Conservation (phyloP, 2,888 invertebrate species). For the Griposia aprilina region DNA sequence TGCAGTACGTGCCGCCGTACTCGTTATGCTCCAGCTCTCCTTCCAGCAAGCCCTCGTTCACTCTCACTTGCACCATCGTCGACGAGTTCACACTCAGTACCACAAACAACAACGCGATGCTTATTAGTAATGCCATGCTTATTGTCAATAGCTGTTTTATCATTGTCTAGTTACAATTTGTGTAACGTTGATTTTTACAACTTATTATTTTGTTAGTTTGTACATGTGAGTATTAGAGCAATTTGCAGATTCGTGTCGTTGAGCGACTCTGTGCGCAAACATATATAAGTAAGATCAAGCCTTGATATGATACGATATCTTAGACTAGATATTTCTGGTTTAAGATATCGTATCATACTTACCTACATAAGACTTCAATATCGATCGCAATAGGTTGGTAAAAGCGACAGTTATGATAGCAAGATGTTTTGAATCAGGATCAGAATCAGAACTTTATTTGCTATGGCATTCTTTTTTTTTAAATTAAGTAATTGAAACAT, state of each 20-base stretch:
- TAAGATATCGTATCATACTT: constrained; percentile 13
- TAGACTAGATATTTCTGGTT: not conserved
- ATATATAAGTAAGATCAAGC: not conserved
- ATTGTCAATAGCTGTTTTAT: not conserved
- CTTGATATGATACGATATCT: too few relatives aligned
- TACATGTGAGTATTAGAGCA: not conserved
- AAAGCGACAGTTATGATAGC: not conserved
- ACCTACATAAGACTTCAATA: too few relatives aligned
- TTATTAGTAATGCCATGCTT: constrained; percentile 6
- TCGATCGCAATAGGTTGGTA: not conserved
- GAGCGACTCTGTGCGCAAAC: too few relatives aligned
- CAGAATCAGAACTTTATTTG: too few relatives aligned
- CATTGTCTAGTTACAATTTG: not conserved
- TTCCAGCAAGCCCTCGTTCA: constrained; percentile 74
- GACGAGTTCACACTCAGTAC: not conserved
- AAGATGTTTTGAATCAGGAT: not conserved
- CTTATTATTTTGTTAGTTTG: not conserved
- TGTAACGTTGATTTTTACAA: not conserved
- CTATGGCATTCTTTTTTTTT: too few relatives aligned
- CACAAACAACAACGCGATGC: constrained; percentile 2
- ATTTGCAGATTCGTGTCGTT: not conserved
- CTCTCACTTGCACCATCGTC: constrained; percentile 62
- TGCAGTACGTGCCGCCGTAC: constrained; percentile 69
- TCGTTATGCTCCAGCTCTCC: constrained; percentile 69
- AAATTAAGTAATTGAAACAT: too few relatives aligned